These are phyloP conservation scores for Limosa lapponica DNA, from an alignment of 2,797 vertebrate genomes.

Conservation along the genomic window DNA sequence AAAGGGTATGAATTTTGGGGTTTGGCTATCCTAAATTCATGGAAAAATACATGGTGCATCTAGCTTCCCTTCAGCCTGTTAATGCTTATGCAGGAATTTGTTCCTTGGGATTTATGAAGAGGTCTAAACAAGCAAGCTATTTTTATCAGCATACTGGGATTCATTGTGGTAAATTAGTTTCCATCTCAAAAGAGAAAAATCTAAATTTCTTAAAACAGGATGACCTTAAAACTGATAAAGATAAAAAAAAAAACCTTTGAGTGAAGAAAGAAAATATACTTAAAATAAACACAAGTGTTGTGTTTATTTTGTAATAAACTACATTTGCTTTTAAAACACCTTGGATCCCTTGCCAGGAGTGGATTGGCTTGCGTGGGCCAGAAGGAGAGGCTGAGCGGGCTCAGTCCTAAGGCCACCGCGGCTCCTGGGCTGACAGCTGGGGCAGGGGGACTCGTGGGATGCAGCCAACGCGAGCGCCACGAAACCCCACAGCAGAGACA, in stretches of 20 bases:
- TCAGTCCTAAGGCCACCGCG: neutral
- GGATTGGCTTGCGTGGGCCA: neutral
- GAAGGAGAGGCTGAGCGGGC: neutral
- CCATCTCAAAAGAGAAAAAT: neutral
- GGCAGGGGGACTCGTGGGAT: neutral
- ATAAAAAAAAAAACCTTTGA: neutral
- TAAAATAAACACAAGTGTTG: neutral
- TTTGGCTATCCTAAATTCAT: neutral
- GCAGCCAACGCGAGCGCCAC: rapidly evolving
- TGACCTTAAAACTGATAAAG: neutral
- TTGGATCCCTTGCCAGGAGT: neutral
- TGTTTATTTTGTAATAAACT: neutral
- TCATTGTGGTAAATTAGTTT: neutral
- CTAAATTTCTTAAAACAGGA: neutral
- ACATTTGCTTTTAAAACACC: neutral
- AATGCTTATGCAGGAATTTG: neutral
- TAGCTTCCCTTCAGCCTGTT: neutral
- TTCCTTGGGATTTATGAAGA: neutral
- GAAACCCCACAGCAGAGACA: neutral
- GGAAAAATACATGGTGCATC: constrained; percentile 8
- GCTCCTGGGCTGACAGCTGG: neutral
- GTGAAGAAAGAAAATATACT: neutral
- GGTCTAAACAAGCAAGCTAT: neutral
- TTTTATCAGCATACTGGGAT: neutral
- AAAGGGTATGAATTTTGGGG: neutral